phyloP scores from a whole-genome alignment of 2,888 invertebrate genomes.

The Euplexia lucipara region DNA sequence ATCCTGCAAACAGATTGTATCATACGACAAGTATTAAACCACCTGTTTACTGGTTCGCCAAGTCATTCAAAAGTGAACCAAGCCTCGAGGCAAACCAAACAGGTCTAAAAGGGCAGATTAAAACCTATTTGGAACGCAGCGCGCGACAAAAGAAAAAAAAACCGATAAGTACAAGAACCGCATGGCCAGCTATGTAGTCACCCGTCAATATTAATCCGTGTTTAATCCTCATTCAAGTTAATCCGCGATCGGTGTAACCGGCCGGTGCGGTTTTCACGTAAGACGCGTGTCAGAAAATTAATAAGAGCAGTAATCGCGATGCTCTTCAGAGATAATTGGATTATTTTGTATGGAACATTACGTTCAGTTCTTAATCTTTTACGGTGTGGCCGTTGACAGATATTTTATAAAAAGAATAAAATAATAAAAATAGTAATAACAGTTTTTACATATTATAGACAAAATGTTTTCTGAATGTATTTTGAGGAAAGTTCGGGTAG shows the following conservation, averaged over 20 bases:
- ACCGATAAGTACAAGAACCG: not conserved
- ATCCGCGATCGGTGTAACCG: conserved; percentile 39
- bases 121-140: conserved; percentile 17
- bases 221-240: conserved; percentile 41
- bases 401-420: not conserved
- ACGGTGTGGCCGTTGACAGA: conserved; percentile 14
- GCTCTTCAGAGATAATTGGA: conserved; percentile 41
- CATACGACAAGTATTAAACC: too few relatives aligned
- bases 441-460: too few relatives aligned
- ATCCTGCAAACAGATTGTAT: conserved; percentile 4
- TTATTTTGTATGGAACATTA: conserved; percentile 26
- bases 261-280: conserved; percentile 44
- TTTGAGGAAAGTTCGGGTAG: too few relatives aligned
- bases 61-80: not conserved
- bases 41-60: too few relatives aligned
- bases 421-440: too few relatives aligned
- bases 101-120: conserved; percentile 15
- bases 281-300: conserved; percentile 43
- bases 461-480: too few relatives aligned
- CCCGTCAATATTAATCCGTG: conserved; percentile 35
- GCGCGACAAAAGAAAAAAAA: not conserved
- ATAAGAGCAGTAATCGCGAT: conserved; percentile 36
- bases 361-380: conserved; percentile 5
- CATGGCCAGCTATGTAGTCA: conserved; percentile 8
- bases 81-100: not conserved